Evolutionary conservation across 2,797 vertebrate species (phyloP), one percentile per base, ranked within the genome.

Genomic region (Platyrinchus mystaceus): DNA sequence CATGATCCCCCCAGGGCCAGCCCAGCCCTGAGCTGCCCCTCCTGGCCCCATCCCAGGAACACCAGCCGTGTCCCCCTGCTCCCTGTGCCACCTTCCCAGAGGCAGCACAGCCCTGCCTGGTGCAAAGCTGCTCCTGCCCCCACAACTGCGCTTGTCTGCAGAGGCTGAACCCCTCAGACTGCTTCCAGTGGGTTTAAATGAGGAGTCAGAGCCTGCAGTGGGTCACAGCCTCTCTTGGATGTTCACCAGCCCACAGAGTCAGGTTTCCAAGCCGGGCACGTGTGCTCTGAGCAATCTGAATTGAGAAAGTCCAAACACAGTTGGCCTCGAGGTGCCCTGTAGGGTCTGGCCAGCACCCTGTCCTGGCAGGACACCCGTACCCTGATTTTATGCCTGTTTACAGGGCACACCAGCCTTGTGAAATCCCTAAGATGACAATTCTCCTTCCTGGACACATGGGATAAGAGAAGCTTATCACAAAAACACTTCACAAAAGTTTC

Each of bases 291-390:
- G 62, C 30, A 46, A 56, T 56, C 67, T 60, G 60, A 85, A 62
- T 6, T 0, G 20, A 50, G 24, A 12, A 34, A 64, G 20, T 6
- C 36, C 82, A 74, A 83, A 36, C 30, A 22, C 34, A 76, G 64
- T 10, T 21, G 3, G 64, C 55, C 36, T 24, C 0, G 0, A 58
- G 24, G 39, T 18, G 12, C 50, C 37, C 73, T 12, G 6, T 0
- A 0, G 70, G 83, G 50, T 58, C 62, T 59, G 58, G 62, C 34
- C 78, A 90, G 84, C 62, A 18, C 53, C 0, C 5, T 69, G 84
- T 76, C 46, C 84, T 76, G 71, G 63, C 71, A 92, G 78, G 43
- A 62, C 90, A 82, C 30, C 30, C 44, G 12, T 47, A 36, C 8
- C 22, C 78, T 43, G 76, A 53, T 56, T 34, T 4, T 26, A 28